Evolutionary conservation across 2,797 vertebrate genomes (phyloP).

Genomic region (Megaceryle alcyon): DNA sequence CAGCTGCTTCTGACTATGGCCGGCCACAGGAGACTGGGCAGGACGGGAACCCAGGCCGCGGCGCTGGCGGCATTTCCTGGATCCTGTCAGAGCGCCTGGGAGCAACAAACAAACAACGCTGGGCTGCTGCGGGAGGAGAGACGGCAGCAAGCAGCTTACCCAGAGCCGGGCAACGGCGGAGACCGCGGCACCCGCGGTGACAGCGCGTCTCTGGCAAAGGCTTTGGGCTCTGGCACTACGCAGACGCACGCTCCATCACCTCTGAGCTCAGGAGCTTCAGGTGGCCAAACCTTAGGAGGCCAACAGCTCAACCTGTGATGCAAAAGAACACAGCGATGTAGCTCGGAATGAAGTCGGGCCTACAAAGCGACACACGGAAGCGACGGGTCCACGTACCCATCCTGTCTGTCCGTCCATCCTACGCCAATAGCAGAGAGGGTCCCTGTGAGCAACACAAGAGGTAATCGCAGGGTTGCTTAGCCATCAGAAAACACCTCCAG

Average conservation of each 20-base stretch:
- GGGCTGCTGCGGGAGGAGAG: background rate
- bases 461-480: background rate
- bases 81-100: background rate
- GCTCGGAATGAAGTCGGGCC: too few relatives aligned
- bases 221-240: background rate
- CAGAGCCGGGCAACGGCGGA: background rate
- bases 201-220: rapidly evolving
- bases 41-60: background rate
- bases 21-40: background rate
- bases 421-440: background rate
- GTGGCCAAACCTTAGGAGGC: background rate
- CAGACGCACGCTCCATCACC: background rate
- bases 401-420: background rate
- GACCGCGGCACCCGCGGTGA: rapidly evolving
- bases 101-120: background rate
- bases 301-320: rapidly evolving
- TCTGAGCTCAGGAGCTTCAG: background rate
- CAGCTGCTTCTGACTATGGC: background rate
- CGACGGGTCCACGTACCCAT: rapidly evolving
- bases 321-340: background rate
- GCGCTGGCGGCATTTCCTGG: background rate
- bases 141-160: too few relatives aligned
- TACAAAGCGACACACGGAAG: rapidly evolving
- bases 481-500: background rate
- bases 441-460: background rate